A percentile compares a stretch with the other conserved stretches of the same genome.
These are phyloP conservation scores for Heterohyrax brucei DNA, from an alignment of 2,797 vertebrate genomes.

Conservation along the genomic window DNA sequence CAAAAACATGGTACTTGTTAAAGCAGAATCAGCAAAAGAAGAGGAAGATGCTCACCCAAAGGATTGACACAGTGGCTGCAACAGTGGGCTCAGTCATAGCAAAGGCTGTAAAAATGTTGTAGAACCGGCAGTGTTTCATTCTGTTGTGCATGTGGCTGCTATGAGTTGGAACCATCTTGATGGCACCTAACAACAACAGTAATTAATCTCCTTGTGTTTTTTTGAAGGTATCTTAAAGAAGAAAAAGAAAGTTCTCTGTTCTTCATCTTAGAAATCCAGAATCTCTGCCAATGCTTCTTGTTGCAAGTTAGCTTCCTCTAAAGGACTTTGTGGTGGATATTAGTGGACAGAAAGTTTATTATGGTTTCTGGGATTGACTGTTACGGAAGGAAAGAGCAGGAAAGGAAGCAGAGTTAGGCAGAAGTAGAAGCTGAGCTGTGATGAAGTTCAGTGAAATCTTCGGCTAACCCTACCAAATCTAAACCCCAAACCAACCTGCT, in stretches of 20 bases:
- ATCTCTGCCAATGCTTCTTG: not conserved
- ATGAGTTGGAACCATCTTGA: no score
- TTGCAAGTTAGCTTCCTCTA: not conserved
- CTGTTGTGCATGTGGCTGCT: no score
- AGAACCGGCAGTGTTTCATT: no score
- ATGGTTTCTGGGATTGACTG: not conserved
- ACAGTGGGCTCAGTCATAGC: no score
- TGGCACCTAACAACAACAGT: no score
- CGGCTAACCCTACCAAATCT: not conserved
- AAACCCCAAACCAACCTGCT: no score
- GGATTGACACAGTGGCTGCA: no score
- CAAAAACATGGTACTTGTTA: no score
- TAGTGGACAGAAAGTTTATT: not conserved
- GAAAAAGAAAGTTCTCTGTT: not conserved
- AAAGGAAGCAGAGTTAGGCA: not conserved
- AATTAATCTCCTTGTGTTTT: not conserved
- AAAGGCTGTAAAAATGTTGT: no score
- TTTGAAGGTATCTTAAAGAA: not conserved
- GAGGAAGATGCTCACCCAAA: no score
- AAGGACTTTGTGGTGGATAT: not conserved
- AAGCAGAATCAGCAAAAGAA: no score
- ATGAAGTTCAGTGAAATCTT: not conserved
- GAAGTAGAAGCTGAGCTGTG: not conserved
- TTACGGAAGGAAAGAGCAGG: not conserved
- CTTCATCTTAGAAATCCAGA: not conserved